These are phyloP conservation scores for Epiblema foenella DNA, from an alignment of 2,888 invertebrate species.

Conservation along the genomic window DNA sequence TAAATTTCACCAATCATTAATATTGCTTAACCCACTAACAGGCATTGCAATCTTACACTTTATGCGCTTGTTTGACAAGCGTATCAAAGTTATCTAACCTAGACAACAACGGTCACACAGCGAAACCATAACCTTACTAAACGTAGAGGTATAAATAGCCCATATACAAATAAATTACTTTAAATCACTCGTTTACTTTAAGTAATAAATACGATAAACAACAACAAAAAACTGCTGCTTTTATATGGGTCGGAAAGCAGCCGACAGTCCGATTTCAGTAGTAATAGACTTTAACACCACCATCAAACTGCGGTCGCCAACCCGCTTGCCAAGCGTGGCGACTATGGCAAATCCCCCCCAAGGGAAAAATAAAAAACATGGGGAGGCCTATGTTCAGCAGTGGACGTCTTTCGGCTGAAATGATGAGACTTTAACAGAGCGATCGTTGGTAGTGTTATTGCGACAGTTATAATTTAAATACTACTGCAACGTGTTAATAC, in stretches of 20 bases:
- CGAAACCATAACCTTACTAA: slow-evolving; percentile 51
- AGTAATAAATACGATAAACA: slow-evolving; percentile 79
- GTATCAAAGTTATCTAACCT: slow-evolving; percentile 66
- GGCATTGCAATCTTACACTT: slow-evolving; percentile 67
- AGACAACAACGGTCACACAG: slow-evolving; percentile 51
- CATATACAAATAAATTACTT: slow-evolving; percentile 80
- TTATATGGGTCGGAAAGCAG: slow-evolving; percentile 56
- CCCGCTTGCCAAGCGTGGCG: too few relatives aligned
- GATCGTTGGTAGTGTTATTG: background rate
- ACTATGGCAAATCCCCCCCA: too few relatives aligned
- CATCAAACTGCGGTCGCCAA: too few relatives aligned
- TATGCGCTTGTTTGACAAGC: slow-evolving; percentile 83
- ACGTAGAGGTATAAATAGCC: slow-evolving; percentile 61
- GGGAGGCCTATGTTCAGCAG: too few relatives aligned
- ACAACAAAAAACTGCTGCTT: slow-evolving; percentile 66
- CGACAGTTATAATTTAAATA: background rate
- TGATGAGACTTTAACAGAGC: slow-evolving; percentile 47
- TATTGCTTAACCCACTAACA: slow-evolving; percentile 71
- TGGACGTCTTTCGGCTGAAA: too few relatives aligned
- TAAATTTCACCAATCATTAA: slow-evolving; percentile 52
- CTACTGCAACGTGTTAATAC: background rate
- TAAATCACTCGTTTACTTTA: slow-evolving; percentile 69
- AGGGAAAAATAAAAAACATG: too few relatives aligned
- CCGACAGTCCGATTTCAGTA: slow-evolving; percentile 24
- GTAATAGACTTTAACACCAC: slow-evolving; percentile 46